Evolutionary conservation across 2,888 invertebrate genomes (phyloP), one percentile per base, ranked within the genome.

Genomic region (Acholoe squamosa): DNA sequence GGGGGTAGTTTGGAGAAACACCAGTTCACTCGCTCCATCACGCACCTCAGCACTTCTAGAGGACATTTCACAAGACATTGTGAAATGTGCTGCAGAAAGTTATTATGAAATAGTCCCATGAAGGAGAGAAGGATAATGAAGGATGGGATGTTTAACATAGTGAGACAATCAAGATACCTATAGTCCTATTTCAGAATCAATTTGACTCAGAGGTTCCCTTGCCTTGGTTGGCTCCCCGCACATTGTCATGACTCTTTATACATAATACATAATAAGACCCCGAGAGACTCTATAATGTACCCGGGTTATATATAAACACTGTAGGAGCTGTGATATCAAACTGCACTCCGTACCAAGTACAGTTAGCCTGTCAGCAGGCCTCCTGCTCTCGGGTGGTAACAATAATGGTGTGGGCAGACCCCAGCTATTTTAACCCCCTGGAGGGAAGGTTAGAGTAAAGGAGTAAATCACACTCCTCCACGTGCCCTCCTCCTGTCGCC

Each of bases 381-480:
- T 3, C 61, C 43, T 61, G 22, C n/a, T 61, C 61, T n/a, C 5
- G 61, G 71, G 71, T 71, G 71, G 71, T 28, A 71, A 71, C 25
- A n/a, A n/a, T 71, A 71, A 71, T 28, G 28, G n/a, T 25, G 14
- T 25, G 1, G 28, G 28, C 25, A 25, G 31, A 14, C 28, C 71
- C 31, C 71, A 3, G 71, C 71, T 71, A 71, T 71, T 71, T 71
- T 71, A 71, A 71, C 71, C 71, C 31, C 71, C 71, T 71, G 28
- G 28, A 28, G 31, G 71, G 71, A 19, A 5, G 31, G 71, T 22
- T 71, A 28, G 71, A 28, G 71, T 28, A 71, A 28, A 71, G 71
- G 71, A 28, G 71, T 71, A 71, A 71, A 71, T 71, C 71, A 71
- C 71, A 71, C 71, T 71, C 71, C 71, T 25, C 71, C 61, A 61